phyloP scores from a whole-genome alignment of 2,888 invertebrate species.

The Ormyrus thymus region DNA sequence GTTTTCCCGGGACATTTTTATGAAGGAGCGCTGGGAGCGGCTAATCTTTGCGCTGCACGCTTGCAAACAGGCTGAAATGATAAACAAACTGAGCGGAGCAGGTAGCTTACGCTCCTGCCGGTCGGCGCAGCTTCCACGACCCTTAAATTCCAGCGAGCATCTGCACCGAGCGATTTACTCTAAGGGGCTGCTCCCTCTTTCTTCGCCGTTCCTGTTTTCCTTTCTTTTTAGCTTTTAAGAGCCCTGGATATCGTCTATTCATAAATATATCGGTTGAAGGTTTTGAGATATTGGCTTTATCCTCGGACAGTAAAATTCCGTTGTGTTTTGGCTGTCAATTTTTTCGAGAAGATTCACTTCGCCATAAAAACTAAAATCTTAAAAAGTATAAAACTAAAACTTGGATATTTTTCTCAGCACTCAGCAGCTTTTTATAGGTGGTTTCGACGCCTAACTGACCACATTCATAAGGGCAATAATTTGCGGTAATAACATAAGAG shows the following conservation, averaged over 20 bases:
- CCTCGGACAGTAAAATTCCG: too few relatives aligned
- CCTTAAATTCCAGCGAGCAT: slow-evolving; percentile 25
- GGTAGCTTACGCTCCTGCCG: neutral
- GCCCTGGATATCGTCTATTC: too few relatives aligned
- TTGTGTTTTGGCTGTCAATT: too few relatives aligned
- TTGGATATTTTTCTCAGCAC: neutral
- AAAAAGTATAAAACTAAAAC: neutral
- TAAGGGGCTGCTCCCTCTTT: neutral
- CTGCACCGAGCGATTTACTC: slow-evolving; percentile 11
- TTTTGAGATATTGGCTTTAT: too few relatives aligned
- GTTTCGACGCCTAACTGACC: too few relatives aligned
- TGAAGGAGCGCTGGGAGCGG: slow-evolving; percentile 6
- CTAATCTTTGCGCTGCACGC: slow-evolving; percentile 42
- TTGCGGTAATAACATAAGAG: too few relatives aligned
- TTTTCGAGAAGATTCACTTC: too few relatives aligned
- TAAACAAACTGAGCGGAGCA: slow-evolving; percentile 39
- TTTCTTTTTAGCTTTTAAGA: neutral
- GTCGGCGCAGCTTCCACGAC: neutral
- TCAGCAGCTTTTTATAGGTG: neutral
- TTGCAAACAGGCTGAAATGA: slow-evolving; percentile 43
- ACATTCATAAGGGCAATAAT: too few relatives aligned
- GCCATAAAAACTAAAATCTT: too few relatives aligned
- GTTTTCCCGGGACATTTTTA: slow-evolving; percentile 23
- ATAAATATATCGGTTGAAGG: too few relatives aligned
- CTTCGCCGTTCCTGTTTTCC: neutral